phyloP scores from a whole-genome alignment of 2,113 vertebrate genomes.

The Amia ocellicauda region DNA sequence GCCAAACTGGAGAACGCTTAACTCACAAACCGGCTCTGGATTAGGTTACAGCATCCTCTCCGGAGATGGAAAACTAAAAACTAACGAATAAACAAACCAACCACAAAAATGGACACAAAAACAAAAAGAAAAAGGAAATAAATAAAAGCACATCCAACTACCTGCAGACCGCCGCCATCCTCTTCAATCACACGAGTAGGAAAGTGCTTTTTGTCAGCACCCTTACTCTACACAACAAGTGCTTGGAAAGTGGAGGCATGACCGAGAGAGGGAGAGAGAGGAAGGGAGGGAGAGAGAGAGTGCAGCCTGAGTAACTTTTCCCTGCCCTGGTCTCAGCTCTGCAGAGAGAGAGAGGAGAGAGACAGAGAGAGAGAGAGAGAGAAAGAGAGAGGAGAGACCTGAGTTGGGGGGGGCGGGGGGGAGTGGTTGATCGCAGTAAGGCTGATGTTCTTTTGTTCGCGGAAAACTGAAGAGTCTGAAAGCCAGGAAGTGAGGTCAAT shows the following conservation, averaged over 20 bases:
- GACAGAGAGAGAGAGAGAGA: too few species aligned
- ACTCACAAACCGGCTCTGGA: slow-evolving; percentile 22
- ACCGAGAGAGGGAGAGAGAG: slow-evolving; percentile 5
- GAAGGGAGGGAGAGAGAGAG: slow-evolving; percentile 14
- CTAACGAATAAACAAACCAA: not conserved
- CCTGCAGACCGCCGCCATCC: slow-evolving; percentile 49
- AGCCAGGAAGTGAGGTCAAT: slow-evolving; percentile 66
- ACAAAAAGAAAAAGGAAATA: slow-evolving; percentile 57
- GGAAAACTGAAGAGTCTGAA: slow-evolving; percentile 60
- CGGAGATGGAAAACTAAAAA: slow-evolving; percentile 15
- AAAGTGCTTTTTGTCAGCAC: too few species aligned
- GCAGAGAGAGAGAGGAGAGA: too few species aligned
- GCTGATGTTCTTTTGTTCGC: slow-evolving; percentile 54
- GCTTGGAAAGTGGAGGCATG: not conserved
- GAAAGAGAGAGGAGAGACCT: too few species aligned
- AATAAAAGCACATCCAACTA: too few species aligned
- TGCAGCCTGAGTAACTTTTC: too few species aligned
- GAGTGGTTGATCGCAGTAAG: too few species aligned
- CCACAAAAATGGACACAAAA: slow-evolving; percentile 1
- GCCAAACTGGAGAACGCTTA: slow-evolving; percentile 45
- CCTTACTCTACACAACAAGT: too few species aligned
- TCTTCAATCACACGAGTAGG: slow-evolving; percentile 19
- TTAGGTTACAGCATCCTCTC: slow-evolving; percentile 68
- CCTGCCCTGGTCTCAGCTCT: slow-evolving; percentile 36
- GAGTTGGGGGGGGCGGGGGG: too few species aligned